Percentiles rank a stretch among this genome's conserved stretches.
Evolutionary conservation across 2,113 vertebrate species (phyloP).

Genomic region (Talpa occidentalis): DNA sequence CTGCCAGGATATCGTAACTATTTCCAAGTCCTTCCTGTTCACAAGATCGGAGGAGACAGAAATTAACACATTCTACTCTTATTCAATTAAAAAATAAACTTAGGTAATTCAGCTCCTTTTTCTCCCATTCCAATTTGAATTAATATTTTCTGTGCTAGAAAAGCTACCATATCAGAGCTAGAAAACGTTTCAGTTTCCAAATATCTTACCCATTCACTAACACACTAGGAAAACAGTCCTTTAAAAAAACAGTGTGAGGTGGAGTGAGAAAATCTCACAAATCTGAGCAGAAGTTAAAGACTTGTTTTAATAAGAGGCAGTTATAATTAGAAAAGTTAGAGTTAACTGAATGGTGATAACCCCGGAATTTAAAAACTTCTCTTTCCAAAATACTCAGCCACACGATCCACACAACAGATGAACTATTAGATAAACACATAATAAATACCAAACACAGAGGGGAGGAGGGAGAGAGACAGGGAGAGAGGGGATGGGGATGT

Average conservation of each 20-base stretch:
- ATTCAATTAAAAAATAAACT: constrained; percentile 3
- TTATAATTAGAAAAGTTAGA: constrained; percentile 23
- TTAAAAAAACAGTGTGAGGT: neutral
- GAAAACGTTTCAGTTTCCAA: neutral
- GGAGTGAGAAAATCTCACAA: neutral
- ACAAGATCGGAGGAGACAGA: neutral
- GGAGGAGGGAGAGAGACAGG: fast-evolving
- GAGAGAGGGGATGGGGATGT: neutral
- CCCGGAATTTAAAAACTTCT: neutral
- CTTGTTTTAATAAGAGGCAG: constrained; percentile 47
- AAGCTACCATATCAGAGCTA: neutral
- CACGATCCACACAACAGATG: neutral
- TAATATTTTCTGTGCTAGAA: neutral
- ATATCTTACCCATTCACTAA: neutral
- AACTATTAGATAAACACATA: neutral
- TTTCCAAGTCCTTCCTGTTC: constrained; percentile 19
- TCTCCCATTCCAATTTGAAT: neutral
- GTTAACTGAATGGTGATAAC: constrained; percentile 26
- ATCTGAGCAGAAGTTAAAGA: neutral
- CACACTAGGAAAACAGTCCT: constrained; percentile 11
- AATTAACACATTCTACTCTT: neutral
- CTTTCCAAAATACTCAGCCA: neutral
- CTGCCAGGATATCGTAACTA: neutral
- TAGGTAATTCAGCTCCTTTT: neutral
- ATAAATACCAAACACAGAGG: neutral